A percentile compares a stretch with the other conserved stretches of the same genome.
phyloP scores from a whole-genome alignment of 2,113 vertebrate genomes.

The Lethenteron reissneri region DNA sequence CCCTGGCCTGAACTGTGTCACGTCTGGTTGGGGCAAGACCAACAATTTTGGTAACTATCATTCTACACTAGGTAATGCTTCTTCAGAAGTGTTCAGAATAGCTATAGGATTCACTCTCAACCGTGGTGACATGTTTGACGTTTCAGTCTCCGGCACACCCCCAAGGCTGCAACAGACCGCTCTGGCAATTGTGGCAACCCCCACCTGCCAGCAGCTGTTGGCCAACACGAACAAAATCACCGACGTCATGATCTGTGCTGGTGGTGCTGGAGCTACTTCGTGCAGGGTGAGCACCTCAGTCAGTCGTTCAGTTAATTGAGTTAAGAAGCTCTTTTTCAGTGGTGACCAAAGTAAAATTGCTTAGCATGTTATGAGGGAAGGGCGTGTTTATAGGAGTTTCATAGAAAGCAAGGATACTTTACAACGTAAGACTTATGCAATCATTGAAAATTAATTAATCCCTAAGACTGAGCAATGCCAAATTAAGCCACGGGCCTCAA shows the following conservation, averaged over 20 bases:
- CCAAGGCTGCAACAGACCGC: slow-evolving; percentile 37
- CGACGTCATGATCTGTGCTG: slow-evolving; percentile 42
- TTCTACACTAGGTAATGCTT: no score
- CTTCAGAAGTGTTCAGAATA: no score
- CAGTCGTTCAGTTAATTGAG: no score
- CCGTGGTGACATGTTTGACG: background rate
- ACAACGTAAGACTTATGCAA: no score
- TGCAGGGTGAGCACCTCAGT: slow-evolving; percentile 33
- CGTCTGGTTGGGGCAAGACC: slow-evolving; percentile 23
- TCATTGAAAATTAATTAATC: no score
- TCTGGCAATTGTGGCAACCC: slow-evolving; percentile 42
- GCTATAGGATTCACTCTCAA: no score
- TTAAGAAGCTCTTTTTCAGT: no score
- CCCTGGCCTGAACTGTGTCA: slow-evolving; percentile 17
- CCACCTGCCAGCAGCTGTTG: slow-evolving; percentile 27
- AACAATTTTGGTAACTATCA: slow-evolving; percentile 11
- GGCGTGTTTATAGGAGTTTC: no score
- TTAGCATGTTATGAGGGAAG: background rate
- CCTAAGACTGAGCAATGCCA: no score
- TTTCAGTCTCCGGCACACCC: slow-evolving; percentile 33
- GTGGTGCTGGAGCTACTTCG: slow-evolving; percentile 35
- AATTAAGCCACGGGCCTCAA: no score
- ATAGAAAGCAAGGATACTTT: no score
- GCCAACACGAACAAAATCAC: slow-evolving; percentile 25
- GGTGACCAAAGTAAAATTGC: background rate